Percentiles rank a stretch among this genome's conserved stretches.
These are phyloP conservation scores for Scolanthus callimorphus DNA, from an alignment of 92 coral and sea anemone genomes.

Conservation along the genomic window DNA sequence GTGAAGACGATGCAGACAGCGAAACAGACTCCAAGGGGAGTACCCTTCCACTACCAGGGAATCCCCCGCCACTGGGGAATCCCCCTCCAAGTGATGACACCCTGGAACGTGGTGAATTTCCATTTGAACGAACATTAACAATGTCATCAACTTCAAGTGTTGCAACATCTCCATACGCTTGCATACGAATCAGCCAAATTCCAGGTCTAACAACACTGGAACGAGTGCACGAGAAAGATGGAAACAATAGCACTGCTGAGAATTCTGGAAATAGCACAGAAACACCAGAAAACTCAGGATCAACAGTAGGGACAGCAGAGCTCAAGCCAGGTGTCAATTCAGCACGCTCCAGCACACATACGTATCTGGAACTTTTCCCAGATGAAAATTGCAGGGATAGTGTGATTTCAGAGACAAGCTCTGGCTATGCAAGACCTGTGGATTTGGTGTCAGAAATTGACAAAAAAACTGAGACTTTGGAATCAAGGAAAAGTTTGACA, in stretches of 20 bases:
- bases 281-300: conserved; percentile 43
- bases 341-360: conserved; percentile 64
- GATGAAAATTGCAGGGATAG: conserved; percentile 46
- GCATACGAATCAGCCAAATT: conserved; percentile 84
- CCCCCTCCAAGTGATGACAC: background rate
- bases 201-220: conserved; percentile 56
- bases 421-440: conserved; percentile 85
- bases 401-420: conserved; percentile 78
- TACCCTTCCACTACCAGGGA: conserved; percentile 1
- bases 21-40: conserved; percentile 3
- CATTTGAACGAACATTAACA: conserved; percentile 2
- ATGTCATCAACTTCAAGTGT: conserved; percentile 38
- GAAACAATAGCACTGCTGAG: conserved; percentile 19
- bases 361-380: conserved; percentile 61
- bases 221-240: conserved; percentile 26
- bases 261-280: conserved; percentile 52
- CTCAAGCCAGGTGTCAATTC: conserved; percentile 29
- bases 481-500: conserved; percentile 27
- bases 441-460: no score
- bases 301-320: conserved; percentile 25
- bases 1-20: conserved; percentile 14
- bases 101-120: background rate
- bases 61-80: background rate
- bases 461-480: background rate
- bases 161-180: conserved; percentile 71